Conservation (phyloP, 2,797 vertebrate genomes). For the Pitangus sulphuratus region DNA sequence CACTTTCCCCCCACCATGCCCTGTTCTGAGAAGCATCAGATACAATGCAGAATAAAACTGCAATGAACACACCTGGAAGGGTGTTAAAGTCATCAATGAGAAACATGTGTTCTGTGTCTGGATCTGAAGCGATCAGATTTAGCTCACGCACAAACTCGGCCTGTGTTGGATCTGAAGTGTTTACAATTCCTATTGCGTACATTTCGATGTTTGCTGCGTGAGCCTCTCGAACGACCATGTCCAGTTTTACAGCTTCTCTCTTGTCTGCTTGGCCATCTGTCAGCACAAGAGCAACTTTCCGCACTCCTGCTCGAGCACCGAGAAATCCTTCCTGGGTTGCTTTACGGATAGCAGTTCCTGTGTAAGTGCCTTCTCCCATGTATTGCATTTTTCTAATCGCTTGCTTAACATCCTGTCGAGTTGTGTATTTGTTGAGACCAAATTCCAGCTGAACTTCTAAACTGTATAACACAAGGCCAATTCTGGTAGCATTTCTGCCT, state of each 20-base stretch:
- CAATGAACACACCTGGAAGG: slow-evolving; percentile 80
- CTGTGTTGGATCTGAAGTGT: slow-evolving; percentile 87
- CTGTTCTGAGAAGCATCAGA: background rate
- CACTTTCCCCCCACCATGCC: background rate
- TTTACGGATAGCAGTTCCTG: slow-evolving; percentile 89
- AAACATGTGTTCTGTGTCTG: slow-evolving; percentile 91
- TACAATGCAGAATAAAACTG: background rate
- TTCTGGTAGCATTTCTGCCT: slow-evolving; percentile 88
- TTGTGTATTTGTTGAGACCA: slow-evolving; percentile 83
- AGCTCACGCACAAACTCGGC: slow-evolving; percentile 87
- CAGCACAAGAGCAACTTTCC: slow-evolving; percentile 91
- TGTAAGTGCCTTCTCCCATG: slow-evolving; percentile 93
- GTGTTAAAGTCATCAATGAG: slow-evolving; percentile 93
- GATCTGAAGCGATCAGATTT: slow-evolving; percentile 91
- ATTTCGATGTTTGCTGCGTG: slow-evolving; percentile 92
- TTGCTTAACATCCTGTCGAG: slow-evolving; percentile 85
- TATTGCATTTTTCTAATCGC: slow-evolving; percentile 88
- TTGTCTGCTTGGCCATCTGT: slow-evolving; percentile 91
- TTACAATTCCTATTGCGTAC: slow-evolving; percentile 91
- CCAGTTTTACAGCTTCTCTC: slow-evolving; percentile 88
- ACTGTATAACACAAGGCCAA: slow-evolving; percentile 90
- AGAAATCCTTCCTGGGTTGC: slow-evolving; percentile 90
- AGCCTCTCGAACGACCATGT: slow-evolving; percentile 87
- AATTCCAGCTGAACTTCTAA: slow-evolving; percentile 88
- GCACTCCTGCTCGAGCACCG: slow-evolving; percentile 83